These are phyloP conservation scores for Tetrax tetrax DNA, from an alignment of 2,113 vertebrate species.

Conservation along the genomic window DNA sequence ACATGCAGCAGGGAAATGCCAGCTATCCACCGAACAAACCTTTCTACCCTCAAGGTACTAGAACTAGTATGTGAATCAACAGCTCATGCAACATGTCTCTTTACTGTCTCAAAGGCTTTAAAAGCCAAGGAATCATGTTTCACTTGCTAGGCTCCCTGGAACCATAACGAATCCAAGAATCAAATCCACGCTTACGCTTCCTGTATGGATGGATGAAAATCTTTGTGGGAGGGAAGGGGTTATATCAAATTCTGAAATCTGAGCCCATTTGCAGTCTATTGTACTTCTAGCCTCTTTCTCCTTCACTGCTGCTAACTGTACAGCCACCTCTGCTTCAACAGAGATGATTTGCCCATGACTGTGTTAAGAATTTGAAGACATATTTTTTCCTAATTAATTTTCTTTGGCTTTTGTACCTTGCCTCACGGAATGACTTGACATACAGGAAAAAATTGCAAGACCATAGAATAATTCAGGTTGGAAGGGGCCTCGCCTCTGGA, in stretches of 20 bases:
- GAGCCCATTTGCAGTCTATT: background rate
- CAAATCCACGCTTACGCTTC: background rate
- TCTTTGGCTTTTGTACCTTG: background rate
- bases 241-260: background rate
- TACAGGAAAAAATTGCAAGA: background rate
- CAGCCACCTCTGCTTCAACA: background rate
- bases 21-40: constrained; percentile 89
- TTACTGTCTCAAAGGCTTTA: constrained; percentile 57
- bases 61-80: constrained; percentile 55
- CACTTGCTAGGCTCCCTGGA: background rate
- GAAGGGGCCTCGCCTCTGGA: background rate
- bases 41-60: constrained; percentile 89
- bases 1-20: constrained; percentile 91
- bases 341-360: background rate
- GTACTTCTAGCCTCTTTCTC: background rate
- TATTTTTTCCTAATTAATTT: background rate
- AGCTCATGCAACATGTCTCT: constrained; percentile 63
- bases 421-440: background rate
- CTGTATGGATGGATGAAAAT: background rate
- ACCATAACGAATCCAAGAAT: background rate
- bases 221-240: constrained; percentile 51
- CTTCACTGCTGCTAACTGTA: background rate
- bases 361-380: background rate
- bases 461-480: background rate
- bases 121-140: constrained; percentile 37